These are phyloP conservation scores for Diadophis punctatus DNA, from an alignment of 2,113 vertebrate genomes.

Conservation along the genomic window DNA sequence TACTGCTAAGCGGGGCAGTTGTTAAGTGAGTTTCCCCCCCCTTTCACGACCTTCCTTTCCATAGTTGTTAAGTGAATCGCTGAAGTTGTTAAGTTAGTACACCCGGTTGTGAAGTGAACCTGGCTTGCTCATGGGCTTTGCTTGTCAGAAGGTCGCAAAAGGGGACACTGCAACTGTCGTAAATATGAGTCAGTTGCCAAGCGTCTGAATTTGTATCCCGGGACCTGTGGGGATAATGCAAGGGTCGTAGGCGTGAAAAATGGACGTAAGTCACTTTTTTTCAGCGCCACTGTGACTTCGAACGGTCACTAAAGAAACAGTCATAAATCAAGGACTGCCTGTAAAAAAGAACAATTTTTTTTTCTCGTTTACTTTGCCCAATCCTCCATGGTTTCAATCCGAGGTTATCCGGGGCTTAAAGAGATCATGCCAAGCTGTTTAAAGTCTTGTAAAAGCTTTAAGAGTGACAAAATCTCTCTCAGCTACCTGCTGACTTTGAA, in stretches of 20 bases:
- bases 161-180: not conserved
- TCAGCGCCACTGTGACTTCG: fast-evolving
- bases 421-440: not conserved
- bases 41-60: too few species aligned
- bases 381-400: too few species aligned
- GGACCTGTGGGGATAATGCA: not conserved
- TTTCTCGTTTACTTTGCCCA: not conserved
- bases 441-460: not conserved
- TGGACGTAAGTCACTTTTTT: not conserved
- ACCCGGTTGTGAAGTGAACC: not conserved
- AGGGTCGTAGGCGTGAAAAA: not conserved
- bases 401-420: not conserved
- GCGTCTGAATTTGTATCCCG: not conserved
- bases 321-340: not conserved
- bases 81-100: too few species aligned
- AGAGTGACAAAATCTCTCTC: not conserved
- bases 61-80: not conserved
- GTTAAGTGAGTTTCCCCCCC: too few species aligned
- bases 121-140: too few species aligned
- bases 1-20: too few species aligned
- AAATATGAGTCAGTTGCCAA: not conserved
- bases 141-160: not conserved
- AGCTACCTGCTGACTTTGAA: not conserved
- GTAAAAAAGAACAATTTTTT: not conserved
- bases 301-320: not conserved